A percentile compares a stretch with the other conserved stretches of the same genome.
Conservation (phyloP, 2,113 vertebrate species). For the Leuciscus idus region DNA sequence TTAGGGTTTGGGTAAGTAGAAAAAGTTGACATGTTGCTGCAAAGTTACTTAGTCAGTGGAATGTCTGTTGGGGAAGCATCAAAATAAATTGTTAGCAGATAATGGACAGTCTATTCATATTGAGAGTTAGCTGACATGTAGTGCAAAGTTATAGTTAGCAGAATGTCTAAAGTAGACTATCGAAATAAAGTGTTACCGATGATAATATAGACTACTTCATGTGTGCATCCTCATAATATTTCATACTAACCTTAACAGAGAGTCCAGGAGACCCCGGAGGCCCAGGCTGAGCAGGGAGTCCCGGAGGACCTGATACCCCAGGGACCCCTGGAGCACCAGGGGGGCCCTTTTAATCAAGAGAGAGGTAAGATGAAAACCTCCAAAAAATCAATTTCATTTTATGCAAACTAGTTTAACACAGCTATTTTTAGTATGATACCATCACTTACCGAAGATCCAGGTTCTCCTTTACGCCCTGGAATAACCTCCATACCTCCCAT, state of each 20-base stretch:
- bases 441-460: constrained; percentile 81
- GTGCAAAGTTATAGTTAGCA: no score
- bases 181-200: no score
- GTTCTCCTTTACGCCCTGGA: constrained; percentile 83
- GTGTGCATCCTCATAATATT: background rate
- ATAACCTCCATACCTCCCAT: constrained; percentile 80
- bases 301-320: constrained; percentile 72
- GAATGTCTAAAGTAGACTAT: no score
- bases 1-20: no score
- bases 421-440: background rate
- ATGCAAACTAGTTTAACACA: background rate
- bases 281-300: constrained; percentile 60
- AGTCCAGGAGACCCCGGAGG: constrained; percentile 75
- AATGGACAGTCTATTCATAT: no score
- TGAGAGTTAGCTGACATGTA: no score
- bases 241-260: constrained; percentile 80
- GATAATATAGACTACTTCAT: background rate
- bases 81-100: no score
- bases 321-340: constrained; percentile 73
- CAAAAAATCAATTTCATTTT: background rate
- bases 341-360: constrained; percentile 66
- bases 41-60: no score
- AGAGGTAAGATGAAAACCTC: background rate
- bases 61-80: no score
- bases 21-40: no score